These are phyloP conservation scores for Drepana falcataria DNA, from an alignment of 2,888 invertebrate species.

Conservation along the genomic window DNA sequence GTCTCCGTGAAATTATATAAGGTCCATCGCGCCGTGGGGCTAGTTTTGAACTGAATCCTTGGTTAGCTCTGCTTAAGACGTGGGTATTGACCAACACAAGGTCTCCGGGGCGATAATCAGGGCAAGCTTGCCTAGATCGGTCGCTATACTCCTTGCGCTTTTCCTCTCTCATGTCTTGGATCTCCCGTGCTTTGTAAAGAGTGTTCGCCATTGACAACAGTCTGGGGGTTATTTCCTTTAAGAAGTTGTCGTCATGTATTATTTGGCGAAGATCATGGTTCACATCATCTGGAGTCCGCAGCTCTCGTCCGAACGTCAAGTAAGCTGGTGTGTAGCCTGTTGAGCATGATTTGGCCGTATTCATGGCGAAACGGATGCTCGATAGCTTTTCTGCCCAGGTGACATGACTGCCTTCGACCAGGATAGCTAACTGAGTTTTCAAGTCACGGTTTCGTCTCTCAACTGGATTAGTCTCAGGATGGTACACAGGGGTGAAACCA, in stretches of 20 bases:
- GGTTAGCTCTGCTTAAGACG: constrained; percentile 6
- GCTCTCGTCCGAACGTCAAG: constrained; percentile 24
- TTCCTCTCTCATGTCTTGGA: constrained; percentile 13
- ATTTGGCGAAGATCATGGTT: constrained; percentile 6
- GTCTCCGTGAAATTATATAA: background rate
- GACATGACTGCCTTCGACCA: constrained; percentile 16
- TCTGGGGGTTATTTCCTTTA: constrained; percentile 13
- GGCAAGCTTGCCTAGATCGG: constrained; percentile 5
- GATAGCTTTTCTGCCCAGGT: constrained; percentile 20
- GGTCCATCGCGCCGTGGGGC: constrained; percentile 1
- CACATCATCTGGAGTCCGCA: constrained; percentile 10
- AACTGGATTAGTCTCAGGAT: constrained; percentile 25
- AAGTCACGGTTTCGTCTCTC: constrained; percentile 17
- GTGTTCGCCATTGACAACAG: constrained; percentile 6
- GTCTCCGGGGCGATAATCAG: constrained; percentile 10
- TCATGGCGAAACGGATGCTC: constrained; percentile 24
- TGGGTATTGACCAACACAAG: constrained; percentile 10
- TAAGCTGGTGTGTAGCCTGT: constrained; percentile 22
- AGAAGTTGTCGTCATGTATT: constrained; percentile 11
- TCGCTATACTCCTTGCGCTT: constrained; percentile 10
- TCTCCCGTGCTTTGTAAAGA: constrained; percentile 9
- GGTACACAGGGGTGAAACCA: constrained; percentile 27
- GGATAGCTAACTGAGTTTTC: constrained; percentile 24
- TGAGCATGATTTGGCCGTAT: constrained; percentile 10
- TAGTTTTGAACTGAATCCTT: constrained; percentile 1